Evolutionary conservation across 2,797 vertebrate species (phyloP), one percentile per base, ranked within the genome.

Genomic region (Sitta carolinensis): DNA sequence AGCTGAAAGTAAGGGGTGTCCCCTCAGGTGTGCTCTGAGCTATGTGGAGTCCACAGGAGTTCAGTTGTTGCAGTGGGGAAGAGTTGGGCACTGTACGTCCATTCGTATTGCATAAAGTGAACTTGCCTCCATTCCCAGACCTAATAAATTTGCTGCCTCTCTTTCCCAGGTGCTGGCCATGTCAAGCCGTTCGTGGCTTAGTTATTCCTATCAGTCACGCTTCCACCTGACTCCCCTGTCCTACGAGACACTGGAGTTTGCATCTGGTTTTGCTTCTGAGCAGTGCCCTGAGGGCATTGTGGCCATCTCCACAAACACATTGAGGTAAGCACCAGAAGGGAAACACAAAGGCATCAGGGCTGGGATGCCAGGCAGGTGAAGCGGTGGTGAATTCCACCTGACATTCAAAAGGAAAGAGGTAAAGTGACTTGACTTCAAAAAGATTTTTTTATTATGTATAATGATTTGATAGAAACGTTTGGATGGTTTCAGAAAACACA

Each of bases 161-260:
- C 79, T 36, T 63, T 50, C 59, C 15, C 93, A 99, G 99, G 99
- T 99, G 54, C 94, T 99, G 97, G 99, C 99, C 45, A 99, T 99
- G 99, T 99, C 99, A 19, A 99, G 99, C 75, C 99, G 99, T 32
- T 99, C 99, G 2, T 99, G 99, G 99, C 98, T 99, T 82, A 99
- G 99, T 94, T 99, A 99, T 89, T 99, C 99, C 1, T 99, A 99
- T 87, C 99, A 99, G 94, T 99, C 99, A 7, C 99, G 99, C 36
- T 99, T 99, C 97, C 99, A 99, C 94, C 97, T 99, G 86, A 99
- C 99, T 7, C 99, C 99, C 0, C 92, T 99, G 58, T 99, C 99
- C 1, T 99, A 99, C 0, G 99, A 99, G 96, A 99, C 99, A 0
- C 97, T 99, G 92, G 99, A 99, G 93, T 99, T 99, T 73, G 99